Evolutionary conservation across 2,113 vertebrate genomes (phyloP).

Genomic region (Ammodytes dubius): DNA sequence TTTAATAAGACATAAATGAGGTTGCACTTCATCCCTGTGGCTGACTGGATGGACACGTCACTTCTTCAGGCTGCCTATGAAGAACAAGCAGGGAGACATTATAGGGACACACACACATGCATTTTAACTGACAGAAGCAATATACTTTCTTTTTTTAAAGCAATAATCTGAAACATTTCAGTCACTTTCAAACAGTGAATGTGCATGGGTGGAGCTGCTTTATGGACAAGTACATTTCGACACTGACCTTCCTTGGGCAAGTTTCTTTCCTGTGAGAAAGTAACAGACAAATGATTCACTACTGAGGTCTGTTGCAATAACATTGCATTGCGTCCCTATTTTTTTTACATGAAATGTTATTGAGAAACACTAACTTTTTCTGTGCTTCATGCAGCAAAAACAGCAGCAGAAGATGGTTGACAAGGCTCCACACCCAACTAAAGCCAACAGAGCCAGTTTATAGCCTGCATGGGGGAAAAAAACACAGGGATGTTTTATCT

Average conservation of each 20-base stretch:
- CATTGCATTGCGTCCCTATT: neutral
- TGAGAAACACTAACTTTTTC: slow-evolving; percentile 73
- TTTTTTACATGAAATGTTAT: neutral
- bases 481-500: neutral
- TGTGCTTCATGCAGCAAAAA: slow-evolving; percentile 65
- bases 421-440: slow-evolving; percentile 48
- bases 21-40: slow-evolving; percentile 15
- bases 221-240: slow-evolving; percentile 35
- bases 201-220: slow-evolving; percentile 34
- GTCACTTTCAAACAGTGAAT: neutral
- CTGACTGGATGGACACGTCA: slow-evolving; percentile 26
- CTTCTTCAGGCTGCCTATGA: slow-evolving; percentile 56
- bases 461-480: slow-evolving; percentile 59
- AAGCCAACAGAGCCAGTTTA: slow-evolving; percentile 64
- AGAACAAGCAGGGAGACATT: slow-evolving; percentile 9
- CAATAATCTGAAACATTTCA: too few relatives aligned
- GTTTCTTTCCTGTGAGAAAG: slow-evolving; percentile 69
- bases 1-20: slow-evolving; percentile 5
- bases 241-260: slow-evolving; percentile 68
- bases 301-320: slow-evolving; percentile 14
- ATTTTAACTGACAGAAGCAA: neutral
- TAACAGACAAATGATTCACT: neutral
- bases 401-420: slow-evolving; percentile 56
- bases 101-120: neutral
- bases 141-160: neutral